Percentiles rank a stretch among this genome's conserved stretches.
Conservation (phyloP, 2,888 invertebrate species). For the Acrocera orbiculus region DNA sequence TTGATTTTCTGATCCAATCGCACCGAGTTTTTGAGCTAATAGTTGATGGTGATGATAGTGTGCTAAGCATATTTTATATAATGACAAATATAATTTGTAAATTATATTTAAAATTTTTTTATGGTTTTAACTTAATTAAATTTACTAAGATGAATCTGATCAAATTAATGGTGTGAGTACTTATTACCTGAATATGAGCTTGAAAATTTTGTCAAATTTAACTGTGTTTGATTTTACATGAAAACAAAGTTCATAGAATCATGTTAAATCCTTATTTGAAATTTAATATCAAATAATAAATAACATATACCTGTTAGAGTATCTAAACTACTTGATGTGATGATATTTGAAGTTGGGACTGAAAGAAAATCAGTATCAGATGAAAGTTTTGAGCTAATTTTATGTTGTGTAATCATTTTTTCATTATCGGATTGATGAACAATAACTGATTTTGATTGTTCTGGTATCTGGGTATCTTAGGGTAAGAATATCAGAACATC, state of each 20-base stretch:
- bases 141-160: too few species aligned
- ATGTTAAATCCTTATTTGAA: not conserved
- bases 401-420: too few species aligned
- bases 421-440: too few species aligned
- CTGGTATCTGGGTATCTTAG: too few species aligned
- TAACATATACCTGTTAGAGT: slow-evolving; percentile 46
- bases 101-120: not conserved
- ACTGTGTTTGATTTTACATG: not conserved
- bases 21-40: slow-evolving; percentile 53
- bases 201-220: not conserved
- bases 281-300: slow-evolving; percentile 2
- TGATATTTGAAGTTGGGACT: slow-evolving; percentile 50
- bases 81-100: not conserved
- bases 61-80: slow-evolving; percentile 31
- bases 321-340: slow-evolving; percentile 57
- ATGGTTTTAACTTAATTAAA: not conserved
- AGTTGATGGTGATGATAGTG: slow-evolving; percentile 55
- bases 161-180: too few species aligned
- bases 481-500: too few species aligned
- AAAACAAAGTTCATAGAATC: slow-evolving; percentile 1
- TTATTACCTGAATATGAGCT: not conserved
- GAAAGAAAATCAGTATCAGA: slow-evolving; percentile 36
- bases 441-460: slow-evolving; percentile 10
- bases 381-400: too few species aligned
- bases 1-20: slow-evolving; percentile 35